These are phyloP conservation scores for Catagonus wagneri DNA, from an alignment of 2,113 vertebrate genomes.

Conservation along the genomic window DNA sequence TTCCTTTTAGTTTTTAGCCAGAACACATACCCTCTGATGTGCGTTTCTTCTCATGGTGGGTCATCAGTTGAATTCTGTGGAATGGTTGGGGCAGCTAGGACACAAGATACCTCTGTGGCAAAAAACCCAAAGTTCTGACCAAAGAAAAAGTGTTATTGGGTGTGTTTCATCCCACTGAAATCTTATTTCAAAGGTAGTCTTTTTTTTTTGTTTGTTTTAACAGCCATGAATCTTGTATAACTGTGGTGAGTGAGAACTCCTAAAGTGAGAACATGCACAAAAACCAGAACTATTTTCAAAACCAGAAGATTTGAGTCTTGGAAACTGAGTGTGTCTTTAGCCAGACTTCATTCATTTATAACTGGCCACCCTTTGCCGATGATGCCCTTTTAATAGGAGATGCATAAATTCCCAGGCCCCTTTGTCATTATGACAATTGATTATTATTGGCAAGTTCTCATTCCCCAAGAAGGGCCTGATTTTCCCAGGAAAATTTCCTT, in stretches of 20 bases:
- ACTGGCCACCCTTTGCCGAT: not conserved
- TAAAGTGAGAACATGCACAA: no score
- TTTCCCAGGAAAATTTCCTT: not conserved
- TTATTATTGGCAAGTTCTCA: not conserved
- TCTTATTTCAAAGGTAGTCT: not conserved
- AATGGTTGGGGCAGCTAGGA: not conserved
- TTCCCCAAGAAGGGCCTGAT: not conserved
- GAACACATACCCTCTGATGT: not conserved
- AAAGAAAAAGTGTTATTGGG: not conserved
- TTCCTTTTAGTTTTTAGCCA: not conserved
- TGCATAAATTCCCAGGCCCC: not conserved
- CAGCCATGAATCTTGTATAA: not conserved
- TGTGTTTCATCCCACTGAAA: not conserved
- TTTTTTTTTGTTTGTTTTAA: not conserved
- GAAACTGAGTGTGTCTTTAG: not conserved
- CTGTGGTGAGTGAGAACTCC: not conserved
- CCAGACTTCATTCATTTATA: not conserved
- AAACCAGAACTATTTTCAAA: not conserved
- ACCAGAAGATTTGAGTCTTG: not conserved
- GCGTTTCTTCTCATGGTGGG: not conserved
- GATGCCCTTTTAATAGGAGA: not conserved
- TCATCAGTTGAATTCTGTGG: not conserved
- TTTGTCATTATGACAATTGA: not conserved
- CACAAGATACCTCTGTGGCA: not conserved
- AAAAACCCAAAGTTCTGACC: not conserved